A percentile compares a stretch with the other conserved stretches of the same genome.
phyloP scores from a whole-genome alignment of 2,888 invertebrate species.

The Coenonympha glycerion region DNA sequence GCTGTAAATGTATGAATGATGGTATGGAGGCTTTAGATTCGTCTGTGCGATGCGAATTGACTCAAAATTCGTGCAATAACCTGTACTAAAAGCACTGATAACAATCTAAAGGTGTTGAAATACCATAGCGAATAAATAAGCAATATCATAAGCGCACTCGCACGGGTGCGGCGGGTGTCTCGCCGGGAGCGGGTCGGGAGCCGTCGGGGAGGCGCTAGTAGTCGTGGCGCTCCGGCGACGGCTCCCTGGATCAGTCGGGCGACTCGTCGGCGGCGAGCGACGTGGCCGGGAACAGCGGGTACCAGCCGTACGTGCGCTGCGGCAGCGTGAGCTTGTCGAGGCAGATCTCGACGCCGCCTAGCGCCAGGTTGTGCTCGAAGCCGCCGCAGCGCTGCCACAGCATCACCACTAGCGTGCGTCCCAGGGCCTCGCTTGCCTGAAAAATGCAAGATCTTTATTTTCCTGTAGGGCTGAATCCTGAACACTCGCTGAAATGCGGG shows the following conservation, averaged over 20 bases:
- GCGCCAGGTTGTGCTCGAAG: conserved; percentile 85
- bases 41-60: too few species aligned
- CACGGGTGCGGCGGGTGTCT: not conserved
- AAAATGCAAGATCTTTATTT: not conserved
- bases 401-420: conserved; percentile 90
- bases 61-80: too few species aligned
- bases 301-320: conserved; percentile 91
- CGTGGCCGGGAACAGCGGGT: conserved; percentile 91
- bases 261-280: conserved; percentile 81
- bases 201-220: conserved; percentile 58
- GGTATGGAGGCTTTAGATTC: too few species aligned
- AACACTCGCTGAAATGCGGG: too few species aligned
- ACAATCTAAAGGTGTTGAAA: too few species aligned
- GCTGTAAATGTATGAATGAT: too few species aligned
- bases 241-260: conserved; percentile 73
- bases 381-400: conserved; percentile 94
- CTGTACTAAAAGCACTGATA: not conserved
- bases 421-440: conserved; percentile 84
- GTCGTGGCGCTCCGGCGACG: conserved; percentile 70
- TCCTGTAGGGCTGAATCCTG: too few species aligned
- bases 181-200: conserved; percentile 28
- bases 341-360: conserved; percentile 91
- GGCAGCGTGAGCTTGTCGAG: conserved; percentile 87
- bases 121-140: not conserved
- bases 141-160: not conserved